Evolutionary conservation across 2,888 invertebrate species (phyloP).

Genomic region (Uloborus plumipes): DNA sequence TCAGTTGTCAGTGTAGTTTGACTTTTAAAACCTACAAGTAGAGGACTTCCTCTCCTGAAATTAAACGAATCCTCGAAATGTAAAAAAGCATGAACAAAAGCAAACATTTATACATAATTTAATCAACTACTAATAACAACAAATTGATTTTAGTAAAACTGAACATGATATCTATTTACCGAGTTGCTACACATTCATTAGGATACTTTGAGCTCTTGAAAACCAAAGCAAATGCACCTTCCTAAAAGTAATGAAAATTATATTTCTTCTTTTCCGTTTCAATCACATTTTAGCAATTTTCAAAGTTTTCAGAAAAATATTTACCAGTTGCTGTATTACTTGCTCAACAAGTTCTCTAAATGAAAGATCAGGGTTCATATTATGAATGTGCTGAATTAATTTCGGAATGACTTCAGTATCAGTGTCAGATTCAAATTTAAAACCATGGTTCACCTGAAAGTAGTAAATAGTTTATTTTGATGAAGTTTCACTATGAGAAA

Average conservation of each 20-base stretch:
- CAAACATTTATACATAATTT: no score
- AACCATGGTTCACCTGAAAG: constrained; percentile 83
- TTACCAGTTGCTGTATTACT: constrained; percentile 94
- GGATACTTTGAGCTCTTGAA: constrained; percentile 97
- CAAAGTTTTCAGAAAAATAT: constrained; percentile 67
- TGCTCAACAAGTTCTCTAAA: constrained; percentile 97
- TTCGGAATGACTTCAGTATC: constrained; percentile 99
- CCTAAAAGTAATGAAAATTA: constrained; percentile 75
- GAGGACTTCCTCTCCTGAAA: constrained; percentile 86
- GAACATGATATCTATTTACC: constrained; percentile 72
- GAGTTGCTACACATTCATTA: constrained; percentile 95
- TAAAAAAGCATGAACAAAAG: no score
- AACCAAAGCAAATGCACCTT: constrained; percentile 98
- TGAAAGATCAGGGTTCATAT: constrained; percentile 86
- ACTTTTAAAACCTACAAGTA: constrained; percentile 97
- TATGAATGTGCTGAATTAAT: constrained; percentile 92
- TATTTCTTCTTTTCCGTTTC: no score
- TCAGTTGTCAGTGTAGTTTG: constrained; percentile 93
- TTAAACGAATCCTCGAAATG: not conserved
- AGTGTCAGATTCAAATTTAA: constrained; percentile 96
- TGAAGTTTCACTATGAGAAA: no score
- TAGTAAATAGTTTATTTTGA: not conserved
- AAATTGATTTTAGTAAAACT: no score
- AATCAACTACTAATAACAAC: no score
- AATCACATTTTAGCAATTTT: no score